Evolutionary conservation across 2,113 vertebrate species (phyloP), one percentile per base, ranked within the genome.

Genomic region (Smithornis capensis): DNA sequence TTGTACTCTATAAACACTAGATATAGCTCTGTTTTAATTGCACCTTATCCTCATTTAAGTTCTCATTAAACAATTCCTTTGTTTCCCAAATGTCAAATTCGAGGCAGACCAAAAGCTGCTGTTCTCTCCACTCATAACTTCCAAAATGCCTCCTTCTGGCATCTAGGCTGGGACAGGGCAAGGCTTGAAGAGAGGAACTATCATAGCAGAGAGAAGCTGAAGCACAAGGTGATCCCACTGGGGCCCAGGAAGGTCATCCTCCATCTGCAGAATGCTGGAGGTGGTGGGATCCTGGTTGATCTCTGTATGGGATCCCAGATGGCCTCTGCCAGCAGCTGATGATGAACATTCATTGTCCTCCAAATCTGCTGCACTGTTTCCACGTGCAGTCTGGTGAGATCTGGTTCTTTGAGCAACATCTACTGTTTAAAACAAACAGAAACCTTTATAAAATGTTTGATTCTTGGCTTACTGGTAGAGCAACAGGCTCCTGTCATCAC

Each of bases 21-120:
- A 37, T 42, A 22, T 8, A 45, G 50, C 63, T 86, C 71, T 74
- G 22, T 86, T 94, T 62, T 60, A 35, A 3, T 40, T 4, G 57
- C 28, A 50, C 64, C 60, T 73, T 31, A 33, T 49, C 42, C 53
- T 81, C 84, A 47, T 45, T 83, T 47, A 62, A 90, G 82, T 74
- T 90, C 75, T 77, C 50, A 23, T 80, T 70, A 69, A 92, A 74
- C 63, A 65, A 74, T 70, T 89, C 59, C 50, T 94, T 93, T 84
- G 65, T 93, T 89, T 93, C 62, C 55, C 73, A 84, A 90, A 93
- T 64, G 49, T 31, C 88, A 65, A 1, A 73, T 53, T 59, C 0
- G 0, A 93, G 60, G 57, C 75, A 64, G 45, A 31, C 24, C 57
- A 10, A 14, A 0, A 2, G 35, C 64, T 95, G 56, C 67, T 5